These are phyloP conservation scores for Neodiprion pinetum DNA, from an alignment of 1,140 invertebrate genomes.

Conservation along the genomic window DNA sequence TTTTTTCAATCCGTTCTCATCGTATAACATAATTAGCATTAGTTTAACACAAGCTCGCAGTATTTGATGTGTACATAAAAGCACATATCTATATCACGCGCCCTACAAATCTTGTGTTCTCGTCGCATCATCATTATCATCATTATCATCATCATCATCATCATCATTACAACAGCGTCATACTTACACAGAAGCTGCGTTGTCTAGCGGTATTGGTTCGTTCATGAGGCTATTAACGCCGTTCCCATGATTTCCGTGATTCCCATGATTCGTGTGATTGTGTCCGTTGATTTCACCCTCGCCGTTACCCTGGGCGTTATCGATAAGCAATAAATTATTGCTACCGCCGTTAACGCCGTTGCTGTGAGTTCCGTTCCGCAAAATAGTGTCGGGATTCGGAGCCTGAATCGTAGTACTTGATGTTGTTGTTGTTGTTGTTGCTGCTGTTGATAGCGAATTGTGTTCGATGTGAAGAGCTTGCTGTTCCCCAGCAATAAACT, in stretches of 20 bases:
- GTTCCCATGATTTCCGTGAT: conserved; percentile 53
- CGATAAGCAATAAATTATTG: conserved; percentile 46
- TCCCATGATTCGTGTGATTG: neutral
- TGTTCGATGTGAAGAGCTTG: conserved; percentile 46
- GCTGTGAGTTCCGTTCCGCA: conserved; percentile 56
- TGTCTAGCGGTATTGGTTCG: conserved; percentile 56
- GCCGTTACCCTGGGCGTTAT: conserved; percentile 55
- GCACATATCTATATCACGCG: too few relatives aligned
- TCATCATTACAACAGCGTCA: conserved; percentile 3
- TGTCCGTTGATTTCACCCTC: conserved; percentile 58
- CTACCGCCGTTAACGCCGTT: conserved; percentile 57
- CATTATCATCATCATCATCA: too few relatives aligned
- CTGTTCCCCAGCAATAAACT: conserved; percentile 55
- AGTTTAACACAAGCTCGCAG: too few relatives aligned
- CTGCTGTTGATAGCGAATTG: conserved; percentile 36
- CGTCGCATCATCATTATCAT: too few relatives aligned
- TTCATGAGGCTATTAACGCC: conserved; percentile 48
- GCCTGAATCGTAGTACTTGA: too few relatives aligned
- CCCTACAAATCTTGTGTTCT: too few relatives aligned
- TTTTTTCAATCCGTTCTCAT: too few relatives aligned
- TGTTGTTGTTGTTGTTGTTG: neutral
- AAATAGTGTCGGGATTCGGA: conserved; percentile 31
- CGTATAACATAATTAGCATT: too few relatives aligned
- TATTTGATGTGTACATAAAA: too few relatives aligned
- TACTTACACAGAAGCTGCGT: conserved; percentile 61